Evolutionary conservation across 2,113 vertebrate species (phyloP), one percentile per base, ranked within the genome.

Genomic region (Nerophis lumbriciformis): DNA sequence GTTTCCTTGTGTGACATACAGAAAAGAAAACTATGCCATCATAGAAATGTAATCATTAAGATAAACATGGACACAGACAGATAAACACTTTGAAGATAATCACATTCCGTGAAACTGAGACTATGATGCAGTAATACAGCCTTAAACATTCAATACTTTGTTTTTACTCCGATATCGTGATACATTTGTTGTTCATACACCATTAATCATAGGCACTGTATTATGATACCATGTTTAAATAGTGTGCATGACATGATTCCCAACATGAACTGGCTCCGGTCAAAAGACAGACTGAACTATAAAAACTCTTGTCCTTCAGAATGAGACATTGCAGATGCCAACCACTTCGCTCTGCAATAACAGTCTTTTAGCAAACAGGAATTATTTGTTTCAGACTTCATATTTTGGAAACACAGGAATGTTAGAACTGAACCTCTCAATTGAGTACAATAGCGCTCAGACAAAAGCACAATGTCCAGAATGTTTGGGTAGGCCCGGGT

Each of bases 401-500:
- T 53, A 60, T 59, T 68, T 45, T 28, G 13, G 36, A 56, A 45
- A 70, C 16, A 13, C 0, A 14, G 8, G 14, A 11, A 28, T 47
- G 38, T 42, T 66, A 53, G 61, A 42, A 63, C 77, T 62, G 48
- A 69, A 21, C 15, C 44, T 69, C 13, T 19, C 58, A 58, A 59
- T 6, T 11, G 28, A 69, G 61, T 63, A 59, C 44, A 61, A 60
- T 47, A 57, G 70, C 48, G 65, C 13, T 49, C n/a, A 16, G 15
- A 37, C 35, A 54, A 13, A 15, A 35, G 21, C 6, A 48, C 13
- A 38, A 13, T 6, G 59, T 77, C 61, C 76, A 58, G 19, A 53
- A 59, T 57, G 73, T 76, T 79, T 77, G 38, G 35, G 65, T 75
- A 62, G 65, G 63, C 72, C 68, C 28, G 63, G 63, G 71, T 65